Evolutionary conservation across 2,888 invertebrate species (phyloP), one percentile per base, ranked within the genome.

Genomic region (Epirrhoe alternata): DNA sequence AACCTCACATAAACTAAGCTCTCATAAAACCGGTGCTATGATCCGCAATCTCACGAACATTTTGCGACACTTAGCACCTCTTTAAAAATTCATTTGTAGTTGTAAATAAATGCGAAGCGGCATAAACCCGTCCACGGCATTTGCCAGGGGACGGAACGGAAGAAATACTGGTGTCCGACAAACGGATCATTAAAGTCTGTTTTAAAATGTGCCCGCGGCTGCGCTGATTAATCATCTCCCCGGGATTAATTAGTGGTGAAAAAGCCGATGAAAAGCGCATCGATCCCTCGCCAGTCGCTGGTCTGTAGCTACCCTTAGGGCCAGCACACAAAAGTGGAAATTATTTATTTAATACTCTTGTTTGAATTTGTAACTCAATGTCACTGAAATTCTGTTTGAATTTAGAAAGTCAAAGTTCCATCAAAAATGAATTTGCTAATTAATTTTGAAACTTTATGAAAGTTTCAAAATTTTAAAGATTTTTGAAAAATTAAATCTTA

Each of bases 161-260:
- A 85, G 82, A 83, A 87, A 84, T 80, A 85, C 83, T 80, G 84
- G 77, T 81, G 79, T 84, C 85, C 84, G 77, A 86, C 87, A 87
- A 88, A 86, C 84, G 87, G 81, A 88, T 89, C 88, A 88, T 90
- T 90, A 88, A 86, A 86, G 84, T 80, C 85, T 82, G 80, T 77
- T 87, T 85, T 82, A 86, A 59, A 89, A 86, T 84, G 79, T 78
- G 81, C 84, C 86, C 83, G 82, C 84, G 84, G 85, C 84, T 79
- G 77, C 75, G 76, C 83, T 86, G 86, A 90, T 91, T 89, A 89
- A 90, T 90, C 88, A 90, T 90, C 86, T 82, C 82, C 73, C 79
- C 73, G 81, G 87, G 87, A 89, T 90, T 90, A 89, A 90, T 85
- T 86, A 85, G 83, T 82, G 85, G 80, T 81, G 77, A 82, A 84